A percentile compares a stretch with the other conserved stretches of the same genome.
These are phyloP conservation scores for Forbesichthys papilliferus DNA, from an alignment of 2,113 vertebrate species.

Conservation along the genomic window DNA sequence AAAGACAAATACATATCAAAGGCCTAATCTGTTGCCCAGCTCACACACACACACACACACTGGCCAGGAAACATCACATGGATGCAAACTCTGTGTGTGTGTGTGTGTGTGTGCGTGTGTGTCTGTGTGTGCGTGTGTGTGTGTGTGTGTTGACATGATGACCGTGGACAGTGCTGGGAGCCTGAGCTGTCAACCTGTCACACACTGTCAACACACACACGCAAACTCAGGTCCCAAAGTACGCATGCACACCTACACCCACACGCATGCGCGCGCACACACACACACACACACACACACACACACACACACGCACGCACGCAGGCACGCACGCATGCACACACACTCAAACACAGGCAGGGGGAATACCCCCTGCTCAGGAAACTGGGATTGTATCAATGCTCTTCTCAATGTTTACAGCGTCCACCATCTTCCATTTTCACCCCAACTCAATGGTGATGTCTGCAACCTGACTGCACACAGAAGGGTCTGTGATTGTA, in stretches of 20 bases:
- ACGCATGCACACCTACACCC: constrained; percentile 10
- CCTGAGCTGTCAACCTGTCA: constrained; percentile 93
- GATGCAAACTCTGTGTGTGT: too few relatives aligned
- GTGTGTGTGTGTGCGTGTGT: constrained; percentile 26
- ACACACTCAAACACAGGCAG: constrained; percentile 11
- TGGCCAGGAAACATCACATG: background rate
- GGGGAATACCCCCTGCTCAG: background rate
- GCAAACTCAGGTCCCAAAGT: background rate
- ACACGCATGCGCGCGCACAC: constrained; percentile 27
- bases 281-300: constrained; percentile 11
- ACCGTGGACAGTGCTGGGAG: constrained; percentile 95
- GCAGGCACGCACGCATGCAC: background rate
- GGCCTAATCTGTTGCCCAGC: constrained; percentile 42
- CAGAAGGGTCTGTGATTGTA: too few relatives aligned
- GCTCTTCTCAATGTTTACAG: too few relatives aligned
- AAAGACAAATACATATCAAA: constrained; percentile 35
- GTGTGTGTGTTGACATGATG: constrained; percentile 96
- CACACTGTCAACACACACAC: constrained; percentile 80
- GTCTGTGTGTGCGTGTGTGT: constrained; percentile 76
- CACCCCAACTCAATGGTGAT: too few relatives aligned
- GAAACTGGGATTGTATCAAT: background rate
- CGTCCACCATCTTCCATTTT: too few relatives aligned
- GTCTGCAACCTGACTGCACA: too few relatives aligned
- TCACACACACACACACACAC: constrained; percentile 13
- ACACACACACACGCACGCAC: constrained; percentile 46